Percentiles rank a stretch among this genome's conserved stretches.
These are phyloP conservation scores for Struthio camelus DNA, from an alignment of 2,113 vertebrate genomes.

Conservation along the genomic window DNA sequence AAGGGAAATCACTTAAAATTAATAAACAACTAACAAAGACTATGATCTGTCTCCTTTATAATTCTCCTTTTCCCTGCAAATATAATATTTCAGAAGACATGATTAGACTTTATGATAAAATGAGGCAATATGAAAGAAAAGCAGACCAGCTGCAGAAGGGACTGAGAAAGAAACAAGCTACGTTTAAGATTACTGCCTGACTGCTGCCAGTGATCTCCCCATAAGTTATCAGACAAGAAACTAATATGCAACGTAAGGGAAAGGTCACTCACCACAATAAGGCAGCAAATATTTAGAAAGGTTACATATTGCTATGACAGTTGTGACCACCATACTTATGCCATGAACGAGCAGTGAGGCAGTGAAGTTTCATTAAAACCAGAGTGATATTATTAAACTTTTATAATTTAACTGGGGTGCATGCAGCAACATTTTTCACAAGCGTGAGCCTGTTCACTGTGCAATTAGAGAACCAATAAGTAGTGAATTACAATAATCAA, in stretches of 20 bases:
- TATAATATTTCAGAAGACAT: neutral
- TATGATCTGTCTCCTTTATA: neutral
- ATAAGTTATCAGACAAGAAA: neutral
- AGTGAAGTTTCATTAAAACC: slow-evolving; percentile 41
- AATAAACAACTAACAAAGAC: neutral
- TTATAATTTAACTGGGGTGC: slow-evolving; percentile 23
- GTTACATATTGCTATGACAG: neutral
- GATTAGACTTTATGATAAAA: neutral
- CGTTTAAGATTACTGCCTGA: neutral
- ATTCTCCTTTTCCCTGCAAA: neutral
- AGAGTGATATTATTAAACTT: slow-evolving; percentile 31
- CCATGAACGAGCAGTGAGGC: slow-evolving; percentile 17
- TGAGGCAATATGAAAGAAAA: neutral
- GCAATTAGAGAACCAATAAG: neutral
- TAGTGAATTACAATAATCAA: slow-evolving; percentile 64
- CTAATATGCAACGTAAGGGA: neutral
- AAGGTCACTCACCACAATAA: neutral
- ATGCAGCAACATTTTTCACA: neutral
- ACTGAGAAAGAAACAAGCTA: neutral
- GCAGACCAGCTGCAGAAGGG: neutral
- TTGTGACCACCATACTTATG: neutral
- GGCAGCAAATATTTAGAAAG: slow-evolving; percentile 6
- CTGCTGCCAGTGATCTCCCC: neutral
- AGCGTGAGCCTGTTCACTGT: neutral
- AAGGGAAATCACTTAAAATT: neutral